phyloP scores from a whole-genome alignment of 2,888 invertebrate species.

The Callyntrura sp. region DNA sequence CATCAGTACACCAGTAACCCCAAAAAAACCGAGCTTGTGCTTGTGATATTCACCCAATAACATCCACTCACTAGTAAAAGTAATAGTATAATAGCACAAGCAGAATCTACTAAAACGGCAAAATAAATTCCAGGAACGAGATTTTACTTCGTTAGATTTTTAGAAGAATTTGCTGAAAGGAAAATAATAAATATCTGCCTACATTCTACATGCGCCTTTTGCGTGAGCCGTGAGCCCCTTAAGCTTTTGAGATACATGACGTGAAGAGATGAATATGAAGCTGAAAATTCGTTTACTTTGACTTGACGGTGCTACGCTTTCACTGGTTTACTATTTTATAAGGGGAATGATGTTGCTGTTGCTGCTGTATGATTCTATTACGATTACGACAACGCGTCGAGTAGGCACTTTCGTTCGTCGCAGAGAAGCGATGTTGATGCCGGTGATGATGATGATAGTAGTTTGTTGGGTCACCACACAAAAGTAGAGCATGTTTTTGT shows the following conservation, averaged over 20 bases:
- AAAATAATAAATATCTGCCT: not conserved
- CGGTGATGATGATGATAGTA: too few species aligned
- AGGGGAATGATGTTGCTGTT: conserved; percentile 4
- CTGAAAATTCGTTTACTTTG: not conserved
- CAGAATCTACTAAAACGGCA: not conserved
- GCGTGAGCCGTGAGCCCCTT: conserved; percentile 19
- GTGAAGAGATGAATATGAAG: conserved; percentile 3
- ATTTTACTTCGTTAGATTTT: conserved; percentile 23
- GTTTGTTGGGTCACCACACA: too few species aligned
- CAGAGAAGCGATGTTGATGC: too few species aligned
- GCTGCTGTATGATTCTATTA: not conserved
- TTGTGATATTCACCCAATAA: too few species aligned
- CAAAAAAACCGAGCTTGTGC: too few species aligned
- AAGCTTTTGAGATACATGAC: not conserved
- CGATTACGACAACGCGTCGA: too few species aligned
- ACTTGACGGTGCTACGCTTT: not conserved
- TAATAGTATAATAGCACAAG: too few species aligned
- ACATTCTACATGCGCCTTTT: conserved; percentile 2
- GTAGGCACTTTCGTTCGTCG: too few species aligned
- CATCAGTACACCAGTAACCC: too few species aligned
- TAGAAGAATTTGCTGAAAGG: conserved; percentile 23
- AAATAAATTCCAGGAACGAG: conserved; percentile 22
- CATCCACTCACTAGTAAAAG: too few species aligned
- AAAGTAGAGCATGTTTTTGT: not conserved
- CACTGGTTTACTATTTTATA: not conserved